Base-by-base conservation (phyloP, 1,140 invertebrate genomes). In the Callitettix versicolor region DNA sequence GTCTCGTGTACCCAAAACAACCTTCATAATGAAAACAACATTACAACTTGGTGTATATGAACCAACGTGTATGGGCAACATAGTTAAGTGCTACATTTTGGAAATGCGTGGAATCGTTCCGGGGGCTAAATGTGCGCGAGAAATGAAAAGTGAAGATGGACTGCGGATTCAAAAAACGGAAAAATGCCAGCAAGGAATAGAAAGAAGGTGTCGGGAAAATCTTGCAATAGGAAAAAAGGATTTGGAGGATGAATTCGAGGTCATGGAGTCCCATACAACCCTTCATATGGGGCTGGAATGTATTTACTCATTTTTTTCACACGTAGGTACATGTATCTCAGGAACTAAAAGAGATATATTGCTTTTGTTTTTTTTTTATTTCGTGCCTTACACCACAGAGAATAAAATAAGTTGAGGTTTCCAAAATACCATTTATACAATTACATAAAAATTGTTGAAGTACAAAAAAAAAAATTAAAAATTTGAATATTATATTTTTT, bases 1-100 rank as follows among this genome's bases (percentile, higher is more conserved):
- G 63, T 47, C 52, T 9, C 56, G 44, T 36, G 55, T 55, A 41
- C 59, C 58, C n/a, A 65, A 65, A 34, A 26, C 57, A 47, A 48
- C 48, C 11, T 64, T 63, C 46, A 49, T 56, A 47, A 46, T 40
- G 46, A 58, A 54, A 56, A 22, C 30, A 11, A 36, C 51, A 24
- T 44, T 62, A 24, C 56, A 62, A 56, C 57, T 60, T 48, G 58
- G 58, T 24, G 48, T 54, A 50, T 51, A 50, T 51, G 17, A 34
- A n/a, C 47, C 36, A 30, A 22, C 33, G 7, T 44, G 30, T 51
- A 24, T 51, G 42, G 47, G 55, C 2, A 41, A 33, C 33, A 43
- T 51, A 11, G 18, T 20, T 17, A 26, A 38, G 12, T 43, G 18
- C 12, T 6, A 43, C 12, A 50, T 51, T 15, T 34, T 44, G 22